Conservation (phyloP, 2,888 invertebrate species). For the Icerya purchasi region DNA sequence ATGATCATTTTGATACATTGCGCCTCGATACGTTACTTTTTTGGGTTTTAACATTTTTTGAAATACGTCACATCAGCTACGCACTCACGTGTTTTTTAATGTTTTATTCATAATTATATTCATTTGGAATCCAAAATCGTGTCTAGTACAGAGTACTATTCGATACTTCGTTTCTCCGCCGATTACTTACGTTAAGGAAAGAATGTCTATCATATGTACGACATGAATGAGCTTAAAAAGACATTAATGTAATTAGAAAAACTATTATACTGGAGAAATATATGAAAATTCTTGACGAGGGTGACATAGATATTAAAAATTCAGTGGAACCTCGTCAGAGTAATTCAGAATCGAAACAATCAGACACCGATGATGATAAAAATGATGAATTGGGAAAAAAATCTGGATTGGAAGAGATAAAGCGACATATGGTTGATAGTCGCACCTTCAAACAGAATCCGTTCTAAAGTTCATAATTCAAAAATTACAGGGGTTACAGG, state of each 20-base stretch:
- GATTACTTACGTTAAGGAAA: background rate
- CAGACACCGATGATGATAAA: background rate
- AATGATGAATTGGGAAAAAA: background rate
- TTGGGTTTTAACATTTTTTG: background rate
- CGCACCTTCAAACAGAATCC: no score
- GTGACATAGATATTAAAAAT: background rate
- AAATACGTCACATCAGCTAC: background rate
- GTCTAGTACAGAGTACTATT: background rate
- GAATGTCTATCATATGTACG: background rate
- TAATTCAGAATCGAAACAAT: background rate
- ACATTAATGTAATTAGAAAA: background rate
- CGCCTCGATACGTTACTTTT: background rate
- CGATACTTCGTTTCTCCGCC: background rate
- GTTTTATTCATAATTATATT: background rate
- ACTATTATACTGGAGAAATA: background rate
- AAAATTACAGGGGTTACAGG: no score
- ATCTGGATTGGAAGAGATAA: background rate
- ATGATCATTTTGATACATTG: background rate
- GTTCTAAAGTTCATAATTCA: no score
- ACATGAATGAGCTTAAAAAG: background rate
- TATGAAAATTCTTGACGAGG: background rate
- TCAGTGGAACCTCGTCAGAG: background rate
- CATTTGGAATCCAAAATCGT: background rate
- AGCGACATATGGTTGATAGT: no score
- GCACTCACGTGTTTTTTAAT: background rate